These are phyloP conservation scores for Caenorhabditis zanzibari DNA, from an alignment of 2,888 invertebrate genomes.

Conservation along the genomic window DNA sequence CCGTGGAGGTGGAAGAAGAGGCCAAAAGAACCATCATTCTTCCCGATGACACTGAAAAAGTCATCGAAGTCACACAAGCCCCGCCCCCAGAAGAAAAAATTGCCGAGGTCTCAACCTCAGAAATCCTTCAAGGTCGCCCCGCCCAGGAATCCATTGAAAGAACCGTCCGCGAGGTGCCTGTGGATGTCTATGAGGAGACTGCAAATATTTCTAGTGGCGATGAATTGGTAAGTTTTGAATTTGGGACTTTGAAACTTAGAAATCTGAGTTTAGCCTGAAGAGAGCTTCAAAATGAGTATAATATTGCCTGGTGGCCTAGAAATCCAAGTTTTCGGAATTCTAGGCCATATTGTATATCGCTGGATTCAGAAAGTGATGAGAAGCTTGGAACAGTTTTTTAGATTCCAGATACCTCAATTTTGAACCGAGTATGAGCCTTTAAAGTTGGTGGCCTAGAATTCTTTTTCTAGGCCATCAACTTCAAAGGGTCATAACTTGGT, in stretches of 20 bases:
- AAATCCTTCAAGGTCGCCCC: slow-evolving; percentile 40
- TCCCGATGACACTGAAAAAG: slow-evolving; percentile 32
- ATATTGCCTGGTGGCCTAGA: not conserved
- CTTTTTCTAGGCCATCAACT: not conserved
- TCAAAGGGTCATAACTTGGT: not conserved
- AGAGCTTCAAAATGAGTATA: slow-evolving; percentile 1
- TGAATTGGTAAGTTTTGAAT: slow-evolving; percentile 36
- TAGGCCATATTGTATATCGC: not conserved
- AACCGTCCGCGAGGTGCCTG: slow-evolving; percentile 58
- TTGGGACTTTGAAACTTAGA: not conserved
- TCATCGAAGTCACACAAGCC: slow-evolving; percentile 10
- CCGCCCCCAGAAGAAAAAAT: slow-evolving; percentile 13
- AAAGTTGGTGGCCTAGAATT: not conserved
- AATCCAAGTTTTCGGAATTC: not conserved
- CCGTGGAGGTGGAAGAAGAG: not conserved
- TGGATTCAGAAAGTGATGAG: not conserved
- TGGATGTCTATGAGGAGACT: slow-evolving; percentile 65
- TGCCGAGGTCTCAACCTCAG: slow-evolving; percentile 51
- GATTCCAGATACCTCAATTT: not conserved
- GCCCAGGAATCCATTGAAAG: slow-evolving; percentile 53
- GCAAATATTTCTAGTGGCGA: slow-evolving; percentile 64
- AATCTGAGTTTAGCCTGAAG: no score
- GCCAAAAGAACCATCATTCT: slow-evolving; percentile 37
- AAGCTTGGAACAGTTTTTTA: not conserved
- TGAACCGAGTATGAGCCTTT: not conserved